Conservation (phyloP, 2,113 vertebrate species). For the Hylia prasina region DNA sequence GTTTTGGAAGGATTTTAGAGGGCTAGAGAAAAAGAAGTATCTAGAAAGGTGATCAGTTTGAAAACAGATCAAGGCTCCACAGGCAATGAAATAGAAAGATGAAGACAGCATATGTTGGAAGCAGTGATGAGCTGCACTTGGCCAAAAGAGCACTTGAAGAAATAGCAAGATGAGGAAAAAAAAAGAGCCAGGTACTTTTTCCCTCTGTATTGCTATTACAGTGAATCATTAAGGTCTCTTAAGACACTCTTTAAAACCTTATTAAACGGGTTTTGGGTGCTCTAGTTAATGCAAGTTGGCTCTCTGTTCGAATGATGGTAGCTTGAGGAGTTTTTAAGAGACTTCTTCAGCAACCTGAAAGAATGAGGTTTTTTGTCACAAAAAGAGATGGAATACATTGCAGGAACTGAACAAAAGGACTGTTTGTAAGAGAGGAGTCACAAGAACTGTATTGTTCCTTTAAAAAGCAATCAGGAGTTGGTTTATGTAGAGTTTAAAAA, state of each 20-base stretch:
- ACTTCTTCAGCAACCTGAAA: conserved; percentile 9
- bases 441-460: background rate
- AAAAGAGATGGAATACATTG: background rate
- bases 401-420: background rate
- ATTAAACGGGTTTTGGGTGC: conserved; percentile 27
- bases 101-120: background rate
- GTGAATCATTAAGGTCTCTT: conserved; percentile 44
- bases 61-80: conserved; percentile 30
- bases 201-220: background rate
- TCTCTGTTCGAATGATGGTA: background rate
- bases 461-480: conserved; percentile 2
- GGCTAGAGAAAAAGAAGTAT: conserved; percentile 33
- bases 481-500: background rate
- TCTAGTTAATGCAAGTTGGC: conserved; percentile 5
- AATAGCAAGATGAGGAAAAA: background rate
- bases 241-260: conserved; percentile 40
- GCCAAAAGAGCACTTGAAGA: conserved; percentile 41
- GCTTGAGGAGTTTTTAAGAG: conserved; percentile 54
- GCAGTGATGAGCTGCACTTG: conserved; percentile 27
- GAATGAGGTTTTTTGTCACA: conserved; percentile 3
- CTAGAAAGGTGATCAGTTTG: conserved; percentile 46
- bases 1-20: conserved; percentile 45
- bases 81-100: background rate
- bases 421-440: background rate
- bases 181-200: conserved; percentile 38